Evolutionary conservation across 2,113 vertebrate genomes (phyloP), one percentile per base, ranked within the genome.

Genomic region (Meles meles): DNA sequence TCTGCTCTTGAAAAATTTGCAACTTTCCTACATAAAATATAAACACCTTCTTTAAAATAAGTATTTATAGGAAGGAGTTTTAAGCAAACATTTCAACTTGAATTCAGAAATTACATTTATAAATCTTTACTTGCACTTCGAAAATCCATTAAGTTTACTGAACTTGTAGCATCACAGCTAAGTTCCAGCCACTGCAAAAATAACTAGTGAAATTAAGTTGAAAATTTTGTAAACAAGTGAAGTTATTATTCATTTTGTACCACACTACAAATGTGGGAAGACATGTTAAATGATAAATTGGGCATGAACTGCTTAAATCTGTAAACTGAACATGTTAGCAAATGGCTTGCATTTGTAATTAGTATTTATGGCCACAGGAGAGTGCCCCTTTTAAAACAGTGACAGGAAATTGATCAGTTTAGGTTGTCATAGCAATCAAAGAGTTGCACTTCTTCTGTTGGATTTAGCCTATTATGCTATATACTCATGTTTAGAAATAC

Each of bases 381-480:
- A 98, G 98, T 98, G 98, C 97, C 97, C 98, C 98, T 98, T 98
- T 99, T 98, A 98, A 98, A 99, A 99, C 97, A 98, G 98, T 99
- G 99, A 98, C 98, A 99, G 98, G 98, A 99, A 99, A 99, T 99
- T 99, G 99, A 99, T 99, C 99, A 98, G 98, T 98, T 99, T 99
- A 98, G 97, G 99, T 99, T 98, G 98, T 98, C 95, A 90, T 98
- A 98, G 99, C 97, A 99, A 99, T 99, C 98, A 90, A 98, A 98
- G 98, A 97, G 97, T 98, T 98, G 95, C 96, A 96, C 98, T 96
- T 81, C 97, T 98, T 98, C 96, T 96, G 81, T 98, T 82, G 25
- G 84, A 79, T 29, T 97, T 98, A 90, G 97, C 94, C 97, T 97
- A 96, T 98, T 98, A 94, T 97, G 94, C 97, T 63, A 21, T 98